Conservation (phyloP, 2,888 invertebrate species). For the Euplagia quadripunctaria region DNA sequence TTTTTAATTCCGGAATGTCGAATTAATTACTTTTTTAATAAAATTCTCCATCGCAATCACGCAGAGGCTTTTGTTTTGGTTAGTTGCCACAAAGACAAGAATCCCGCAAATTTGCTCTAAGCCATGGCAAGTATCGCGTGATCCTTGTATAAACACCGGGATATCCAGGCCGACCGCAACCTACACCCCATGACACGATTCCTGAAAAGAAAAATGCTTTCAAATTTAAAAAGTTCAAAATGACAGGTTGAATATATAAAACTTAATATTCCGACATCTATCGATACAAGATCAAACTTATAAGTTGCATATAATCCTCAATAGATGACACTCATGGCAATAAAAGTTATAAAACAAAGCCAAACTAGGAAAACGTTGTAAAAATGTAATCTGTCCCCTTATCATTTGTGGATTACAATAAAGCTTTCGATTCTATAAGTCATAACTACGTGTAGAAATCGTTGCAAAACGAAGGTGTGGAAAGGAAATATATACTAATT, state of each 20-base stretch:
- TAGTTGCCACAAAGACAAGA: conserved; percentile 89
- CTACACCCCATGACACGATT: conserved; percentile 95
- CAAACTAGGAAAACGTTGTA: neutral
- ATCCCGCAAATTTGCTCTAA: conserved; percentile 91
- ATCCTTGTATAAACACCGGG: conserved; percentile 93
- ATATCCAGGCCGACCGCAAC: conserved; percentile 91
- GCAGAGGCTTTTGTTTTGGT: neutral
- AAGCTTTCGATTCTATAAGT: neutral
- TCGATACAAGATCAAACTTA: neutral
- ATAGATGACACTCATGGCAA: neutral
- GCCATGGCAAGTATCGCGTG: conserved; percentile 91
- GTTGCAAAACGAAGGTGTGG: neutral
- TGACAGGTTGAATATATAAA: neutral
- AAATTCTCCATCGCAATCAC: neutral
- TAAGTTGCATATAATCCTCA: neutral
- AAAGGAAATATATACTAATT: neutral
- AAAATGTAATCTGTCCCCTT: neutral
- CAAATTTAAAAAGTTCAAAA: neutral
- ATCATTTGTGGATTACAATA: neutral
- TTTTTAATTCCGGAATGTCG: neutral
- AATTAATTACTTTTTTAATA: neutral
- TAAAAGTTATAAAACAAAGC: neutral
- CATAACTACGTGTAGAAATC: neutral
- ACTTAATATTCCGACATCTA: conserved; percentile 29
- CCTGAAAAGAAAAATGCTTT: conserved; percentile 79